Percentiles rank a stretch among this genome's conserved stretches.
These are phyloP conservation scores for cattle (Bos taurus) DNA, from an alignment of 2,113 vertebrate species.

Conservation along the genomic window DNA sequence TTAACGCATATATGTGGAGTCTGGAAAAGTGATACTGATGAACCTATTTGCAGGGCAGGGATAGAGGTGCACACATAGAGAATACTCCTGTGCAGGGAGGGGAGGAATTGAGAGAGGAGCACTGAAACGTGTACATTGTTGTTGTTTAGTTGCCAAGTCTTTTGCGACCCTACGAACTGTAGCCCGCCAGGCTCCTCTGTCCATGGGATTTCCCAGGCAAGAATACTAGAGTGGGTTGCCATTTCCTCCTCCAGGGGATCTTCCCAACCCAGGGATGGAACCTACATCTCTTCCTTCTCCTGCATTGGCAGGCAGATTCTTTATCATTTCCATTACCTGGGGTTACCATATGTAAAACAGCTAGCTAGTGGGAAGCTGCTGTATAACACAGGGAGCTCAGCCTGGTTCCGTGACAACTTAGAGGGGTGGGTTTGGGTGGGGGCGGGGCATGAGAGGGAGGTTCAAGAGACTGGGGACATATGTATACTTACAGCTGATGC, in stretches of 20 bases:
- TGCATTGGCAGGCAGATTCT: not conserved
- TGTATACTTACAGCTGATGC: not conserved
- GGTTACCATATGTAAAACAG: not conserved
- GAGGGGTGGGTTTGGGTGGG: not conserved
- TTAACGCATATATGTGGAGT: not conserved
- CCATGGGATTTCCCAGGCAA: not conserved
- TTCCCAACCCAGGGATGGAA: not conserved
- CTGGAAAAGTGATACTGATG: not conserved
- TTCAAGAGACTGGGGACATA: not conserved
- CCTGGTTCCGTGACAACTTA: not conserved
- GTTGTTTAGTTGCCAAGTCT: not conserved
- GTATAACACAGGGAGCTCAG: not conserved
- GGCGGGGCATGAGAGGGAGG: not conserved
- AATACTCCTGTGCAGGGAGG: not conserved
- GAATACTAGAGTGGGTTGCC: not conserved
- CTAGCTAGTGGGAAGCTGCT: not conserved
- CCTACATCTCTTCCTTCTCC: not conserved
- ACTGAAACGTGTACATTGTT: not conserved
- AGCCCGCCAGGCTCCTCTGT: not conserved
- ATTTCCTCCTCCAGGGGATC: not conserved
- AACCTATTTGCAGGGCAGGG: not conserved
- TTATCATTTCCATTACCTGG: not conserved
- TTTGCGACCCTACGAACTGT: not conserved
- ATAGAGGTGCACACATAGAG: not conserved
- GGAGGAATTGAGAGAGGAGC: not conserved